Conservation (phyloP, 2,888 invertebrate genomes). For the Pammene fasciana region DNA sequence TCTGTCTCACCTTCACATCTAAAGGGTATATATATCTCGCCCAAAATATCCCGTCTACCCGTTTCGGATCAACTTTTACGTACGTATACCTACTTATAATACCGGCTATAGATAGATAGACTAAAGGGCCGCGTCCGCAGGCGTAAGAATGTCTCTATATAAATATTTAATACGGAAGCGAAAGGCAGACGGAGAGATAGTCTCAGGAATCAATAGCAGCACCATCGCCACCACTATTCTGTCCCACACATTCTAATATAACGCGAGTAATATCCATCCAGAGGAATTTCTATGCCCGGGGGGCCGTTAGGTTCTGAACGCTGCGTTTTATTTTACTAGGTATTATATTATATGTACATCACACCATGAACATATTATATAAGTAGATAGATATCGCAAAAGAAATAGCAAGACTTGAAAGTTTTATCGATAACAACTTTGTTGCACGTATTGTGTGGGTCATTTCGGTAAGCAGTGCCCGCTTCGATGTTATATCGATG, state of each 20-base stretch:
- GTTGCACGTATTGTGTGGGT: slow-evolving; percentile 41
- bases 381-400: slow-evolving; percentile 39
- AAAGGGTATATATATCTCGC: slow-evolving; percentile 8
- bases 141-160: slow-evolving; percentile 57
- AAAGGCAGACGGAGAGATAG: slow-evolving; percentile 49
- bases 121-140: slow-evolving; percentile 51
- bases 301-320: slow-evolving; percentile 52
- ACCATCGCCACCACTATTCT: slow-evolving; percentile 46
- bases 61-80: slow-evolving; percentile 35
- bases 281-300: slow-evolving; percentile 55
- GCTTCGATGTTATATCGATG: slow-evolving; percentile 14
- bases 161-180: slow-evolving; percentile 66
- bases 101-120: slow-evolving; percentile 38
- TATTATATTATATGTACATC: slow-evolving; percentile 32
- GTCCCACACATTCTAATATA: slow-evolving; percentile 57
- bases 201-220: slow-evolving; percentile 64
- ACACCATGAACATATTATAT: slow-evolving; percentile 22
- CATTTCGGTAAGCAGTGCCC: slow-evolving; percentile 27
- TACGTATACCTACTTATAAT: slow-evolving; percentile 30
- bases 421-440: slow-evolving; percentile 52
- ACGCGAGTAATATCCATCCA: slow-evolving; percentile 52
- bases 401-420: slow-evolving; percentile 45
- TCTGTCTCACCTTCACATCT: slow-evolving; percentile 24
- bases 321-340: slow-evolving; percentile 50
- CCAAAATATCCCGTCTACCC: slow-evolving; percentile 34